These are phyloP conservation scores for Poeciliopsis infans DNA, from an alignment of 2,797 vertebrate species.

Conservation along the genomic window DNA sequence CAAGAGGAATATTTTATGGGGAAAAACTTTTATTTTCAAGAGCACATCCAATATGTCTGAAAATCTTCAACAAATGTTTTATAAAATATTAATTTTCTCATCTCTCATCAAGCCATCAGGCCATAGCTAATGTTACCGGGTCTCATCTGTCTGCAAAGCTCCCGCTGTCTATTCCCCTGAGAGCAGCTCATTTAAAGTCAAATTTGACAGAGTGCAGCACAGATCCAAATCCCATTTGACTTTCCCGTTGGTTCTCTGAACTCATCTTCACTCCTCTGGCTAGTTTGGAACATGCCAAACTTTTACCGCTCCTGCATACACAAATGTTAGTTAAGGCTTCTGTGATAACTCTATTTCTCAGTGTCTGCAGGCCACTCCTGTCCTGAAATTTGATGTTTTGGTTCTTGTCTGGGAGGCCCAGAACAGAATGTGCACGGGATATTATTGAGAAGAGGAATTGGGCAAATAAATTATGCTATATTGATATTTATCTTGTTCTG, in stretches of 20 bases:
- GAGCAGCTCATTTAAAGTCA: slow-evolving; percentile 12
- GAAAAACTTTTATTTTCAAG: background rate
- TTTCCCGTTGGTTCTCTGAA: slow-evolving; percentile 3
- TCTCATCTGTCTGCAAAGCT: background rate
- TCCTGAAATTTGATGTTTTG: slow-evolving; percentile 11
- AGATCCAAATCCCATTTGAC: slow-evolving; percentile 8
- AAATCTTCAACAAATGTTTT: slow-evolving; percentile 17
- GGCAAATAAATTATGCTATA: background rate
- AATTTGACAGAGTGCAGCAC: background rate
- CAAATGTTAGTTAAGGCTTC: background rate
- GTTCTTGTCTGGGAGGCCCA: slow-evolving; percentile 1
- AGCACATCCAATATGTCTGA: slow-evolving; percentile 8
- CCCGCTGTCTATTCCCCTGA: background rate
- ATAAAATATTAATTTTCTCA: slow-evolving; percentile 23
- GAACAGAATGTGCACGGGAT: slow-evolving; percentile 2
- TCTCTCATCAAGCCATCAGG: background rate
- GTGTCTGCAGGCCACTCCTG: slow-evolving; percentile 9
- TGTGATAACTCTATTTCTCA: background rate
- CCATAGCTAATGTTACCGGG: slow-evolving; percentile 10
- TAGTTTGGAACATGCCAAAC: slow-evolving; percentile 9
- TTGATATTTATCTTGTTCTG: background rate
- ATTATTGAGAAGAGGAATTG: background rate
- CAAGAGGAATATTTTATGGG: background rate
- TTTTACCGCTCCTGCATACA: slow-evolving; percentile 12
- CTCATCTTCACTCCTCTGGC: slow-evolving; percentile 4